Base-by-base conservation (phyloP, 2,797 vertebrate genomes). In the Botia almorhae region DNA sequence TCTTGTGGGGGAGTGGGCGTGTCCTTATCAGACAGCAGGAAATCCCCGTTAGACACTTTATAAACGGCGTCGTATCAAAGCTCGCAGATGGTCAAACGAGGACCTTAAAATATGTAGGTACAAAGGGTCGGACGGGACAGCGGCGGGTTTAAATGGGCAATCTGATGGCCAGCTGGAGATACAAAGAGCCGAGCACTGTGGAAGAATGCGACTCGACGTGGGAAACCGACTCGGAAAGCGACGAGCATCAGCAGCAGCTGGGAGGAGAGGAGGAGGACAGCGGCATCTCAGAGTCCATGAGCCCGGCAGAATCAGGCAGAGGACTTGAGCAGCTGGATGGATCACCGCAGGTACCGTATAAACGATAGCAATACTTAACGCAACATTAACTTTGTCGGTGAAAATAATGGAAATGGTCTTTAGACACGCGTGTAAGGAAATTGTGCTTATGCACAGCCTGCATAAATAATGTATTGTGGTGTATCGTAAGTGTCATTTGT, bases 151-250 rank as follows among this genome's bases (percentile, higher is more conserved):
- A 90, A 88, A 98, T 98, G 97, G 97, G 97, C 94, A 96, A 97
- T 87, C 92, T 97, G 93, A 90, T 96, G 90, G 96, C 93, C 89
- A 94, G 92, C 85, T 95, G 92, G 95, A 95, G 95, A 83, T 93
- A 94, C 90, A 96, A 93, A 93, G 97, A 98, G 94, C 97, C 97
- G 91, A 95, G 94, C 92, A 96, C 96, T 80, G 95, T 98, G 87
- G 96, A 96, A 93, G 97, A 98, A 90, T 98, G 97, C 89, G 97
- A 98, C 94, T 98, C 97, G 88, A 97, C 97, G 88, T 98, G 97
- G 97, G 96, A 95, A 81, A 96, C 95, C 51, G 96, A 98, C 93
- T 97, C 97, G 3, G 97, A 97, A 88, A 87, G 92, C 75, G 95
- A 95, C 26, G 89, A 43, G 8, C 39, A 85, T 80, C 87, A 81